Base-by-base conservation (phyloP, 2,888 invertebrate species). In the Pachliopta kotzebuea region DNA sequence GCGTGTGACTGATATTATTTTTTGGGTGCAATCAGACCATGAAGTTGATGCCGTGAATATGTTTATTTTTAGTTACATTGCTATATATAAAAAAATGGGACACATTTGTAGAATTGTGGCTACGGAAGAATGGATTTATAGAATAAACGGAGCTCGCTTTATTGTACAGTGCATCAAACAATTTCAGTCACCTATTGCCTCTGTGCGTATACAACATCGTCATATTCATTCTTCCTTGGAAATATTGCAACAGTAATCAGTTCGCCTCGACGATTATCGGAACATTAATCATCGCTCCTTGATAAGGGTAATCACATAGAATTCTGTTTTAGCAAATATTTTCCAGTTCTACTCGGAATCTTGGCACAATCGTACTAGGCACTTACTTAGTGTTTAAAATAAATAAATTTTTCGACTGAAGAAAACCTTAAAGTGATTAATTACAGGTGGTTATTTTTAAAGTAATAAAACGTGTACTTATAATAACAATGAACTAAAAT, bases 251-350 rank as follows among this genome's bases (percentile, higher is more conserved):
- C 73, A 50, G 55, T 73, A 70, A 73, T 72, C 64, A 65, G 71
- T 72, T 68, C 52, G 68, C 65, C 62, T 67, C 70, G 63, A 70
- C 69, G 70, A 74, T 73, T 71, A 72, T 75, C 72, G 71, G 75
- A 76, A 76, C 76, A 76, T 78, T 81, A 77, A 82, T 83, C 76
- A 84, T 77, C 74, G 76, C 74, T 68, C 64, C 56, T 68, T 72
- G 88, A 88, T 88, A 86, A 86, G 74, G 75, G 74, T 75, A 72
- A 78, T 77, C 74, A 76, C 72, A 74, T 75, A 74, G 74, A 72
- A 74, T 74, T 77, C 76, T 75, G 76, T 76, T 72, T 61, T 57
- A 76, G 74, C 72, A 70, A 76, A 75, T 71, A 74, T 75, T 72
- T 75, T 76, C 68, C 79, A 87, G 87, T 87, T 71, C 69, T 74